Percentiles rank a stretch among this genome's conserved stretches.
phyloP scores from a whole-genome alignment of 1,140 invertebrate species.

The Papilio machaon region DNA sequence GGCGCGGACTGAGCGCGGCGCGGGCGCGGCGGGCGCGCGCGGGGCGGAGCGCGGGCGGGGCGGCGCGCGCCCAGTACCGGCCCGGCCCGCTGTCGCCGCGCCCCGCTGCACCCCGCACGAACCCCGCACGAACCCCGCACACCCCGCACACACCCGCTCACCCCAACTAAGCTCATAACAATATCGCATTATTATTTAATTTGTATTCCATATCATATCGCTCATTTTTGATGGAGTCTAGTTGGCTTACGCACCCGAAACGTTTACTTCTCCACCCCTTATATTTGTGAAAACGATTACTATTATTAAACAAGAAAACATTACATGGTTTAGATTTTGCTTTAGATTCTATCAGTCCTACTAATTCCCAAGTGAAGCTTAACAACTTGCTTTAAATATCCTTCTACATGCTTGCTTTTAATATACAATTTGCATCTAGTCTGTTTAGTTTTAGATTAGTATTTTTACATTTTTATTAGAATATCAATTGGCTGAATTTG shows the following conservation, averaged over 20 bases:
- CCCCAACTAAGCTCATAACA: conserved; percentile 65
- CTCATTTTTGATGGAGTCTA: conserved; percentile 48
- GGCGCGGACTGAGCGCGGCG: conserved; percentile 69
- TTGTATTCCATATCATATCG: conserved; percentile 65
- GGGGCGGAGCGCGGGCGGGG: conserved; percentile 52
- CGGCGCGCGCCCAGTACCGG: conserved; percentile 52
- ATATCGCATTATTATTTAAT: conserved; percentile 71
- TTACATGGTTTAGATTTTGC: conserved; percentile 10
- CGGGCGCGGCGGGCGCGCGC: conserved; percentile 50
- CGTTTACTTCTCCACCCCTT: conserved; percentile 24
- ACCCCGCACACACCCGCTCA: conserved; percentile 49
- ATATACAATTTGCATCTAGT: not conserved
- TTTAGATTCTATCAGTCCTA: conserved; percentile 11
- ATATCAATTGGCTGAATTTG: not conserved
- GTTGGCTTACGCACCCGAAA: conserved; percentile 22
- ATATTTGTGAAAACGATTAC: conserved; percentile 11
- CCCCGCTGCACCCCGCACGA: conserved; percentile 61
- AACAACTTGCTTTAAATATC: not conserved
- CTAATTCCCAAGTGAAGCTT: not conserved
- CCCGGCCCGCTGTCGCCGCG: conserved; percentile 51
- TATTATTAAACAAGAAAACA: conserved; percentile 22
- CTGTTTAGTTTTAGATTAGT: not conserved
- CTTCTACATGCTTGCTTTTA: no score
- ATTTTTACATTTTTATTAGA: not conserved
- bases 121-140: conserved; percentile 59